Base-by-base conservation (phyloP, 1,140 invertebrate species). In the Heliconius himera region DNA sequence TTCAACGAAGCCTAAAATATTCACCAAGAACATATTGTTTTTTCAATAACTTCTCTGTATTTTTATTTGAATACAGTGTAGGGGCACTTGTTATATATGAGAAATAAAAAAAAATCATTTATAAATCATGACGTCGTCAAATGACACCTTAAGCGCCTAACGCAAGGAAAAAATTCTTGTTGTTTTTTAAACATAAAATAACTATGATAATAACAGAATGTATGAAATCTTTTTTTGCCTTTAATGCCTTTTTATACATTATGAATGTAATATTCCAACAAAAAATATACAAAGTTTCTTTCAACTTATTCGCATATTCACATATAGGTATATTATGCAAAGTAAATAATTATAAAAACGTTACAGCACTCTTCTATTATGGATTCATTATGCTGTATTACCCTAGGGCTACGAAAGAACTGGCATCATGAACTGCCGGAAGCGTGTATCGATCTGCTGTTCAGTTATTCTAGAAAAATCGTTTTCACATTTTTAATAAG, bases 321-420 rank as follows among this genome's bases (percentile, higher is more conserved):
- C 13, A 46, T 8, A 46, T 54, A 20, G 16, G 33, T 36, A 36
- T 36, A 60, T 60, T 1, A 60, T 26, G n/a, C 22, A 22, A 60
- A 60, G 3, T 60, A n/a, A 66, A 66, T 66, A 66, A 66, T 66
- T 16, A 66, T 66, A 66, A 66, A 66, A 66, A 13, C 26, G 26
- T 29, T 29, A 66, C 22, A 29, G 13, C 26, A 29, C 60, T 5
- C 26, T 66, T 66, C 26, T 66, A 66, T 66, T 26, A 66, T 66
- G 60, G 60, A 29, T 66, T 29, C 60, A 66, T 66, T 66, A 66
- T 29, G 60, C 26, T 0, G 1, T 66, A 66, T 29, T 66, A 16
- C 60, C 60, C 60, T 26, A 29, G 13, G 60, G 60, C 26, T 66
- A 66, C 22, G 9, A 26, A 56, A 16, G 60, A 66, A 66, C 60